phyloP scores from a whole-genome alignment of 2,888 invertebrate genomes.

The Emmelina monodactyla region DNA sequence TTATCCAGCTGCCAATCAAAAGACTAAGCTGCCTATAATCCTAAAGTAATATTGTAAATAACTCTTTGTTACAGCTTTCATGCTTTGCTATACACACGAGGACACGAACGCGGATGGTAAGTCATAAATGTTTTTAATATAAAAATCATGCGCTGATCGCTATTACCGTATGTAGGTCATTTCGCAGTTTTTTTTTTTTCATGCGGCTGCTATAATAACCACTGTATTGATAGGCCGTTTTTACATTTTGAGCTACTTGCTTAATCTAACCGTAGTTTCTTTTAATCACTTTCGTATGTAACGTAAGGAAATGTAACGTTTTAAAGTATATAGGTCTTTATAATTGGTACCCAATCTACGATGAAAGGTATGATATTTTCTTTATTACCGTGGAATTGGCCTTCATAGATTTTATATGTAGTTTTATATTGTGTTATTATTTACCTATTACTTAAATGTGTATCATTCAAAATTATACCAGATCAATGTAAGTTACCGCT shows the following conservation, averaged over 20 bases:
- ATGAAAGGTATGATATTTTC: neutral
- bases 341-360: too few species aligned
- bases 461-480: constrained; percentile 37
- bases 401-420: neutral
- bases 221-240: constrained; percentile 32
- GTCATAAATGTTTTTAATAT: constrained; percentile 30
- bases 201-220: constrained; percentile 51
- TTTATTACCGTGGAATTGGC: neutral
- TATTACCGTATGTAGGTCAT: constrained; percentile 46
- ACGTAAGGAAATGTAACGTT: too few species aligned
- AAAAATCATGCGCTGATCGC: constrained; percentile 40
- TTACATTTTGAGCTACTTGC: constrained; percentile 41
- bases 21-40: too few species aligned
- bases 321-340: too few species aligned
- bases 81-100: constrained; percentile 94
- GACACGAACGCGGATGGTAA: constrained; percentile 90
- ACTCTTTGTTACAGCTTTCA: constrained; percentile 83
- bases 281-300: too few species aligned
- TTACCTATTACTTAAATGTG: neutral
- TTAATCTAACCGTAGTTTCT: constrained; percentile 42
- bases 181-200: constrained; percentile 36
- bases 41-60: neutral
- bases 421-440: neutral
- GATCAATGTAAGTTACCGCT: constrained; percentile 58
- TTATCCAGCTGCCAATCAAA: too few species aligned